Evolutionary conservation across 2,888 invertebrate species (phyloP).

Genomic region (Cephus nigrinus): DNA sequence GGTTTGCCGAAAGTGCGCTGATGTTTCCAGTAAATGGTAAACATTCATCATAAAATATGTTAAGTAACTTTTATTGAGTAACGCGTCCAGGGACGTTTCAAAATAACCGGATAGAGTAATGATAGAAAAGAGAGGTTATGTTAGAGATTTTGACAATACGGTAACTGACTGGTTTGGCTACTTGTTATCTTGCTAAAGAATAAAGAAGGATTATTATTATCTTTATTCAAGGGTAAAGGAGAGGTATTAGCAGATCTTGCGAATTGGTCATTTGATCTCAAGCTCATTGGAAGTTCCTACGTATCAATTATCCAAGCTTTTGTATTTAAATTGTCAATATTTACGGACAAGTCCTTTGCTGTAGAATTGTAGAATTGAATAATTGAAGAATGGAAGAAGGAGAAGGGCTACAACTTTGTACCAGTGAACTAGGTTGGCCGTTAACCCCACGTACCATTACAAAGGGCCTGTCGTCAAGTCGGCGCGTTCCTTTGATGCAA

Average conservation of each 20-base stretch:
- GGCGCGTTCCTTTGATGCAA: background rate
- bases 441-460: background rate
- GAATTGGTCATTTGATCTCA: background rate
- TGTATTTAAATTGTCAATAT: background rate
- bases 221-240: background rate
- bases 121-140: background rate
- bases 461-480: background rate
- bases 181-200: background rate
- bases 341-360: background rate
- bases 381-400: background rate
- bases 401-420: background rate
- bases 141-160: background rate
- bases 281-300: background rate
- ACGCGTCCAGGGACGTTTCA: background rate
- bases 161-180: background rate
- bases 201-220: background rate
- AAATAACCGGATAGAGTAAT: background rate
- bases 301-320: background rate
- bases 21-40: background rate
- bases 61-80: background rate
- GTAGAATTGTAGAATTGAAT: background rate
- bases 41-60: background rate
- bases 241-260: background rate
- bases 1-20: background rate
- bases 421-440: background rate